A percentile compares a stretch with the other conserved stretches of the same genome.
Evolutionary conservation across 2,888 invertebrate genomes (phyloP).

Genomic region (Taphrorychus bicolor): DNA sequence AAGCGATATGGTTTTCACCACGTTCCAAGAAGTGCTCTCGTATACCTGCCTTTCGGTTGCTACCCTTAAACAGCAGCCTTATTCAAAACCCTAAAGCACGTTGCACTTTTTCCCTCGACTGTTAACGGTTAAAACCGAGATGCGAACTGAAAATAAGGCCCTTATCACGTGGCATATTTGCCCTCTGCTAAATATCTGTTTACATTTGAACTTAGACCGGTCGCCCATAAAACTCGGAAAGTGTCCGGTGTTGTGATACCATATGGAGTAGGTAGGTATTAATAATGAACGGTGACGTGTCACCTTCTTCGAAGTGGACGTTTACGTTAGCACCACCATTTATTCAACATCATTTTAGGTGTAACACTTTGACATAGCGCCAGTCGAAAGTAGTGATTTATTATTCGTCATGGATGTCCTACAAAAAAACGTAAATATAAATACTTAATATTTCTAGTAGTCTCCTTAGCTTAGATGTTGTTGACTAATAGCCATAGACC

Average conservation of each 20-base stretch:
- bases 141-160: too few species aligned
- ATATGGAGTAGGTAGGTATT: neutral
- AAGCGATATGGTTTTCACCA: too few species aligned
- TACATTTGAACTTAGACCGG: neutral
- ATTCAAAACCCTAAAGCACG: too few species aligned
- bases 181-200: neutral
- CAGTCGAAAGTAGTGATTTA: conserved; percentile 46
- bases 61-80: too few species aligned
- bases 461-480: neutral
- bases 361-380: conserved; percentile 50
- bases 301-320: conserved; percentile 28
- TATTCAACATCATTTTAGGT: conserved; percentile 49
- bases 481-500: neutral
- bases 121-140: too few species aligned
- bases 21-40: neutral
- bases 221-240: neutral
- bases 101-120: too few species aligned
- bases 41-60: neutral
- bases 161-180: neutral
- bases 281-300: conserved; percentile 26
- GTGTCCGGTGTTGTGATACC: conserved; percentile 10
- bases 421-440: conserved; percentile 56
- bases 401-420: conserved; percentile 55
- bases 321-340: conserved; percentile 39
- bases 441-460: conserved; percentile 24